Evolutionary conservation across 2,888 invertebrate species (phyloP), one percentile per base, ranked within the genome.

Genomic region (Emmelina monodactyla): DNA sequence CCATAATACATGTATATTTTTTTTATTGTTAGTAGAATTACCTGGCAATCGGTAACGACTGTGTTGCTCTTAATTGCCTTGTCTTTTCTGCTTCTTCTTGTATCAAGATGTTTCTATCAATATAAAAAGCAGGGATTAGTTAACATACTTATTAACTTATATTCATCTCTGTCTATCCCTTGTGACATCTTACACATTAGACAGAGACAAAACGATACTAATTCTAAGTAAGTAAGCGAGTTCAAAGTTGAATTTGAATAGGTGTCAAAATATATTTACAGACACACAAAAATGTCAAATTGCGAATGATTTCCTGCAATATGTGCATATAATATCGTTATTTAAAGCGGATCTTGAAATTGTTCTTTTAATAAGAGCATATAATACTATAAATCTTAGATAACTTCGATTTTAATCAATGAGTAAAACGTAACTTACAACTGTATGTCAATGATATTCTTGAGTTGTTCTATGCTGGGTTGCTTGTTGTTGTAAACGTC

Each of bases 11-110:
- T n/a, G n/a, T n/a, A n/a, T n/a, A n/a, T n/a, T n/a, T n/a, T n/a
- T n/a, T n/a, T n/a, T 14, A n/a, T n/a, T n/a, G n/a, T n/a, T n/a
- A n/a, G n/a, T n/a, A n/a, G n/a, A n/a, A n/a, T 43, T 53, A 66
- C 59, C 58, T 59, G 9, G 58, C 58, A 40, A 76, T 66, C 10
- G 80, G 80, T 38, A 80, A 50, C 7, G 80, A 80, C 42, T 73
- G 75, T 13, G 80, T 80, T 2, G 78, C 68, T 45, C 80, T 61
- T 28, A 80, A 51, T 38, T 71, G 66, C 49, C 79, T 62, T 19
- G 72, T 64, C 42, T 73, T 69, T 42, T 79, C 80, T 37, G 66
- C 58, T 40, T 71, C 73, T 45, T 68, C 60, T 51, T 71, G 68
- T 44, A 71, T 58, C 34, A 71, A 50, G 45, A 56, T 52, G 40